Evolutionary conservation across 2,113 vertebrate genomes (phyloP).

Genomic region (Cololabis saira): DNA sequence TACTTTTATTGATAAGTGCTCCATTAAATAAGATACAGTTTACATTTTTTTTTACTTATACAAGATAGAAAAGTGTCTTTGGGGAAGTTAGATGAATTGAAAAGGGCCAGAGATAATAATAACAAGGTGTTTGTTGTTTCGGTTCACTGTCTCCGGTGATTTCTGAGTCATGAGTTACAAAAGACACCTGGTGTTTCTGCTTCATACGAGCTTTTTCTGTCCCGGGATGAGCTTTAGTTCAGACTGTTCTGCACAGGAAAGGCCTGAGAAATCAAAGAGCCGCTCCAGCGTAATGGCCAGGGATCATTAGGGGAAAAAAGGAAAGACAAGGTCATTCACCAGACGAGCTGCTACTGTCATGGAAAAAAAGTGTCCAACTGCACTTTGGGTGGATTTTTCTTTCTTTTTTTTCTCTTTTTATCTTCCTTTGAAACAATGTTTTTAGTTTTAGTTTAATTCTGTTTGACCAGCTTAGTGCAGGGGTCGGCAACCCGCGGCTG

Average conservation of each 20-base stretch:
- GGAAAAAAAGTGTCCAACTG: background rate
- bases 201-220: slow-evolving; percentile 78
- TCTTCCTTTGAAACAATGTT: background rate
- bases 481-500: too few species aligned
- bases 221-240: slow-evolving; percentile 83
- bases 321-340: slow-evolving; percentile 73
- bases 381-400: background rate
- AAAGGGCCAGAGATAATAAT: slow-evolving; percentile 24
- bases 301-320: slow-evolving; percentile 65
- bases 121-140: slow-evolving; percentile 38
- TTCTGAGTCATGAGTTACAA: slow-evolving; percentile 29
- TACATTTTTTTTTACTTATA: background rate
- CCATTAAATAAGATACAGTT: too few species aligned
- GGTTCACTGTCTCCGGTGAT: slow-evolving; percentile 51
- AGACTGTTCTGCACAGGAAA: slow-evolving; percentile 82
- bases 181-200: slow-evolving; percentile 67
- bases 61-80: slow-evolving; percentile 21
- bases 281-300: slow-evolving; percentile 74
- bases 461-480: background rate
- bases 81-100: slow-evolving; percentile 16
- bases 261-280: slow-evolving; percentile 81
- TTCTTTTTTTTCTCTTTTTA: background rate
- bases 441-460: background rate
- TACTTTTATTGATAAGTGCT: too few species aligned
- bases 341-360: slow-evolving; percentile 36